phyloP scores from a whole-genome alignment of 2,888 invertebrate genomes.

The Monopis laevigella region DNA sequence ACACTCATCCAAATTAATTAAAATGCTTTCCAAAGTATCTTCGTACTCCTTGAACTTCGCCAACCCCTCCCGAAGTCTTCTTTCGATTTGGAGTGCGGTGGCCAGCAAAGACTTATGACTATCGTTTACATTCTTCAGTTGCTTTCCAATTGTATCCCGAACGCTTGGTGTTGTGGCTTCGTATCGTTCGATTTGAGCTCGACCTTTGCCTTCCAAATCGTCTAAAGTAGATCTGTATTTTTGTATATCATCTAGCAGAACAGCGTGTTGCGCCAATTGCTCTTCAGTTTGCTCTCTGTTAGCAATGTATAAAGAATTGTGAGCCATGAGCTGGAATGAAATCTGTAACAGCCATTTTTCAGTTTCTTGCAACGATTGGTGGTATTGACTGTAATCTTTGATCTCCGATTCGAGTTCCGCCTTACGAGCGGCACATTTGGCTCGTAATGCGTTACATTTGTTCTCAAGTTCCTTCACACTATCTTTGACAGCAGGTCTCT shows the following conservation, averaged over 20 bases:
- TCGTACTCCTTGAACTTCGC: conserved; percentile 95
- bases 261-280: conserved; percentile 89
- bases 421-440: conserved; percentile 71
- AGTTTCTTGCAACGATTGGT: conserved; percentile 89
- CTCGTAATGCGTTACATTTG: conserved; percentile 75
- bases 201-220: conserved; percentile 84
- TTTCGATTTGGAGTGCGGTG: conserved; percentile 91
- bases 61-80: conserved; percentile 85
- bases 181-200: conserved; percentile 84
- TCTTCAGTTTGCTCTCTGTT: conserved; percentile 91
- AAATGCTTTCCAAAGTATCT: conserved; percentile 85
- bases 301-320: conserved; percentile 92
- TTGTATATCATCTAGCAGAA: conserved; percentile 78
- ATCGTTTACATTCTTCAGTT: conserved; percentile 90
- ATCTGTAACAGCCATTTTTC: conserved; percentile 96
- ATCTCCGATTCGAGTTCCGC: conserved; percentile 82
- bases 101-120: conserved; percentile 90
- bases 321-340: conserved; percentile 95
- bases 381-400: conserved; percentile 85
- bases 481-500: conserved; percentile 70
- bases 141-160: conserved; percentile 81
- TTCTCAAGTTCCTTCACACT: conserved; percentile 74
- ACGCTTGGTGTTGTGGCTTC: conserved; percentile 76
- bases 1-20: conserved; percentile 81
- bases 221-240: conserved; percentile 85